phyloP scores from a whole-genome alignment of 2,888 invertebrate species.

The Agapetus fuscipes region DNA sequence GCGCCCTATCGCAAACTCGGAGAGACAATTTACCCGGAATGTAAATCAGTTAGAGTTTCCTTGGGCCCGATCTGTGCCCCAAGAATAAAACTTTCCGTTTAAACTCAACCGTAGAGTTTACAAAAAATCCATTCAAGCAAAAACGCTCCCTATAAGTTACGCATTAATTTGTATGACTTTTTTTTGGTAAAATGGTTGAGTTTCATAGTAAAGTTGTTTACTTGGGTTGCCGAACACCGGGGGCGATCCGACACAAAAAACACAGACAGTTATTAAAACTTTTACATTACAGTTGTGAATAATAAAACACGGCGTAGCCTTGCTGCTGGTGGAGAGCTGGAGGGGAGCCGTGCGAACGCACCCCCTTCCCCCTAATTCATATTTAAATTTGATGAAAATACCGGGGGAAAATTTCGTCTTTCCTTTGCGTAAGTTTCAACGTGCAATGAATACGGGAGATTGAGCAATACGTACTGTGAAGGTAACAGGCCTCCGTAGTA shows the following conservation, averaged over 20 bases:
- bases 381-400: constrained; percentile 20
- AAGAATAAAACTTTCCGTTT: too few relatives aligned
- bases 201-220: too few relatives aligned
- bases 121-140: too few relatives aligned
- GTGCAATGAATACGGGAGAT: not conserved
- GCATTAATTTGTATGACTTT: too few relatives aligned
- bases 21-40: constrained; percentile 20
- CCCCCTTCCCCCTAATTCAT: constrained; percentile 19
- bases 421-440: constrained; percentile 1
- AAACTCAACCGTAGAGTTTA: too few relatives aligned
- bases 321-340: not conserved
- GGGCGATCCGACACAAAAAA: constrained; percentile 10
- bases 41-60: constrained; percentile 16
- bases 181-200: too few relatives aligned
- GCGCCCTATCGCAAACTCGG: too few relatives aligned
- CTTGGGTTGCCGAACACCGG: not conserved
- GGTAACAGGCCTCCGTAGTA: not conserved
- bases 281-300: constrained; percentile 22
- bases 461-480: not conserved
- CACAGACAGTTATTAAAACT: constrained; percentile 23
- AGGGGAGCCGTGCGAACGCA: constrained; percentile 17
- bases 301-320: too few relatives aligned
- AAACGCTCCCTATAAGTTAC: too few relatives aligned
- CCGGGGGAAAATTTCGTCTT: constrained; percentile 11
- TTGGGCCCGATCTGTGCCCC: not conserved